Evolutionary conservation across 2,888 invertebrate genomes (phyloP), one percentile per base, ranked within the genome.

Genomic region (Conus canariensis): DNA sequence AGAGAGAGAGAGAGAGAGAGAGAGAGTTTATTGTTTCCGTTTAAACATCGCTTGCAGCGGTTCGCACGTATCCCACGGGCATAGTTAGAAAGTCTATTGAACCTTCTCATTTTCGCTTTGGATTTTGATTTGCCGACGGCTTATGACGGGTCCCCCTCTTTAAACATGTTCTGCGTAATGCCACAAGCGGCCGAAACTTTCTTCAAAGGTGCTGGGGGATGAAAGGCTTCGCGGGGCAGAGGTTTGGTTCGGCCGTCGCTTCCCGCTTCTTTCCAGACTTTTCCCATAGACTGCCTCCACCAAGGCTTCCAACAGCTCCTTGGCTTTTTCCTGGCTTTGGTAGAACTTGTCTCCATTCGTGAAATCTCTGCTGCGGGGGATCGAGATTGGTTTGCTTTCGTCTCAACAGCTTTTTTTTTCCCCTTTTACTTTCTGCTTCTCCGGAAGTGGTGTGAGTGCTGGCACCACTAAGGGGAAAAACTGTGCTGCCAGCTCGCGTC

Each of bases 71-170:
- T 80, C 74, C 25, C 82, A 3, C 64, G 88, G 30, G 80, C 60
- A 88, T 80, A 6, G 60, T 19, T 9, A 59, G 74, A 60, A 82
- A 82, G 82, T 83, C 58, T 88, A 67, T 88, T 88, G 88, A 88
- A 88, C 83, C 88, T 88, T 88, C 83, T 83, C 83, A 83, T 88
- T 88, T 88, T 88, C 88, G 58, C 88, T 88, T 67, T 67, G 67
- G 80, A 19, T 83, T 88, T 88, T 45, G 80, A 83, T 88, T 88
- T 88, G 88, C 83, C 82, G 22, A 83, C 67, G 83, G 88, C 82
- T 88, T 82, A 83, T 64, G 82, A 88, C 67, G 82, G 58, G 67
- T 56, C 64, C 83, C 25, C 88, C 30, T 88, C 67, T 25, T 83
- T 64, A 83, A 83, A 88, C 82, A 83, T 60, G 67, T 10, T 83